A percentile compares a stretch with the other conserved stretches of the same genome.
Evolutionary conservation across 2,888 invertebrate species (phyloP).

Genomic region (Thalpophila matura): DNA sequence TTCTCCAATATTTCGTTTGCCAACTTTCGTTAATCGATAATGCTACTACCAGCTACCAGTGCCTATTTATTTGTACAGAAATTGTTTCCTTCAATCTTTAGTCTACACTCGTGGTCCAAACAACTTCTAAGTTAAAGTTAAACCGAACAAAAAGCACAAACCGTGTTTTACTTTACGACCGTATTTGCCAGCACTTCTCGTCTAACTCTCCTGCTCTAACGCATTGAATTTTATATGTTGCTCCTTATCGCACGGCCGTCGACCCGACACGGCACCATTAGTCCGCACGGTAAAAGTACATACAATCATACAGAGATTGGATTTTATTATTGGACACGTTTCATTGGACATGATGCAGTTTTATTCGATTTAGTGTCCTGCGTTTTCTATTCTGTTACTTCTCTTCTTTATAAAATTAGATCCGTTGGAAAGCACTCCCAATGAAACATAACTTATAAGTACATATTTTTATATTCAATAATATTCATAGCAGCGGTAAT

Average conservation of each 20-base stretch:
- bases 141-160: constrained; percentile 78
- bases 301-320: constrained; percentile 70
- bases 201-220: constrained; percentile 62
- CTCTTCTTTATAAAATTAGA: not conserved
- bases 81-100: constrained; percentile 52
- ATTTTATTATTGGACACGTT: constrained; percentile 68
- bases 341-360: constrained; percentile 63
- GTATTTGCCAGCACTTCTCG: constrained; percentile 77
- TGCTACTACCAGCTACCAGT: constrained; percentile 4
- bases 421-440: not conserved
- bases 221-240: constrained; percentile 28
- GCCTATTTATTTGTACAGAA: constrained; percentile 37
- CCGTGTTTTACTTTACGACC: constrained; percentile 81
- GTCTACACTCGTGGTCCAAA: constrained; percentile 63
- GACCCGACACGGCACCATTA: constrained; percentile 77
- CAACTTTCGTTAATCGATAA: constrained; percentile 29
- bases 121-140: constrained; percentile 71
- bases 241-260: constrained; percentile 78
- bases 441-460: not conserved
- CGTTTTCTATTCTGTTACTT: constrained; percentile 13
- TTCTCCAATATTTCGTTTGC: not conserved
- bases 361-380: constrained; percentile 33
- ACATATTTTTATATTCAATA: no score
- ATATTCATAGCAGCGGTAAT: constrained; percentile 12
- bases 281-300: constrained; percentile 72